These are phyloP conservation scores for Centrocercus urophasianus DNA, from an alignment of 2,113 vertebrate species.

Conservation along the genomic window DNA sequence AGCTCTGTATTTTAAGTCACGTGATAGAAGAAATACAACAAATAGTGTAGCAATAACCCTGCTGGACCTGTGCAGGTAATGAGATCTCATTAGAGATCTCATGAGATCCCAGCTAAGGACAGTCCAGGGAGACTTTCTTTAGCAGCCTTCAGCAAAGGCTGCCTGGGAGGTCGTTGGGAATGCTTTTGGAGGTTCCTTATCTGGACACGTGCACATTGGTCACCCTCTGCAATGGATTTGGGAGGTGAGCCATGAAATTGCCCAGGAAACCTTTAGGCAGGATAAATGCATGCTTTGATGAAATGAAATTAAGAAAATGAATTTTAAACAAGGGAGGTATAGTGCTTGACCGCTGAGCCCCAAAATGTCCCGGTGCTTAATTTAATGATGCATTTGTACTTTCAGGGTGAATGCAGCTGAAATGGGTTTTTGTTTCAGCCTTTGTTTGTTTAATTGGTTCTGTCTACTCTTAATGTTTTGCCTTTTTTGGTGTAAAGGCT, in stretches of 20 bases:
- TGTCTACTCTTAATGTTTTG: neutral
- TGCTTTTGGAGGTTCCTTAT: neutral
- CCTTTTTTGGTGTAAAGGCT: neutral
- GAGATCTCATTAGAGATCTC: neutral
- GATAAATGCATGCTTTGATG: neutral
- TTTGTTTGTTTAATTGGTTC: neutral
- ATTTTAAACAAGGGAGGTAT: constrained; percentile 35
- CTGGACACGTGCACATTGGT: neutral
- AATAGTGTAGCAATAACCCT: neutral
- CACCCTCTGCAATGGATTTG: neutral
- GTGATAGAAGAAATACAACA: neutral
- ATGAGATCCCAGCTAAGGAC: neutral
- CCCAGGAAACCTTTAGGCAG: constrained; percentile 5
- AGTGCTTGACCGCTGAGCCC: constrained; percentile 14
- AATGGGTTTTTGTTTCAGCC: neutral
- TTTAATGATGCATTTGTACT: constrained; percentile 16
- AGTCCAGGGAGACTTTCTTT: neutral
- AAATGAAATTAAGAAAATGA: constrained; percentile 43
- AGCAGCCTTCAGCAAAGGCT: neutral
- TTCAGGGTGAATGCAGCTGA: neutral
- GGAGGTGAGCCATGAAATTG: constrained; percentile 55
- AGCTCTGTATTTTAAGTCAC: neutral
- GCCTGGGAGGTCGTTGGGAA: neutral
- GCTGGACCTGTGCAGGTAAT: neutral
- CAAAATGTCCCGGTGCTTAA: neutral